Percentiles rank a stretch among this genome's conserved stretches.
phyloP scores from a whole-genome alignment of 2,888 invertebrate species.

The Saturnia pavonia region DNA sequence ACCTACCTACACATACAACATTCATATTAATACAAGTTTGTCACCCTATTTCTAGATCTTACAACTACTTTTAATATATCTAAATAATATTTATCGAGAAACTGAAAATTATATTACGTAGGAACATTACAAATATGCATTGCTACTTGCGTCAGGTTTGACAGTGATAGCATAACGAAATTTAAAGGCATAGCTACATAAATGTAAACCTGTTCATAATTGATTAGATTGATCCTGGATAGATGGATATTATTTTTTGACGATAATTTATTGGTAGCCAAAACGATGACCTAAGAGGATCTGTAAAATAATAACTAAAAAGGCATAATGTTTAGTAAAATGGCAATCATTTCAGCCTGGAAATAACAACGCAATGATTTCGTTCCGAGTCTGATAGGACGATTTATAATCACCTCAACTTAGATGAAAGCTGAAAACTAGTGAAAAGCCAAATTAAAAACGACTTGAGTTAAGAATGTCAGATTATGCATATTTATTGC shows the following conservation, averaged over 20 bases:
- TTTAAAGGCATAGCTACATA: no score
- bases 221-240: neutral
- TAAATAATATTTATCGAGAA: neutral
- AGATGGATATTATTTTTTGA: no score
- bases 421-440: neutral
- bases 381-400: no score
- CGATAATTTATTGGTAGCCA: no score
- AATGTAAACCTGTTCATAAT: neutral
- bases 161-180: neutral
- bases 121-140: neutral
- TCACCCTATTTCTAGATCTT: neutral
- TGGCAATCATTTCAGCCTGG: neutral
- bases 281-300: no score
- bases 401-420: neutral
- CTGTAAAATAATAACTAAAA: neutral
- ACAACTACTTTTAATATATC: neutral
- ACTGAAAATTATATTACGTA: neutral
- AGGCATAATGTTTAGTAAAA: neutral
- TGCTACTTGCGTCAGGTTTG: neutral
- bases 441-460: conserved; percentile 8
- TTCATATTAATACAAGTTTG: neutral
- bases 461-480: neutral
- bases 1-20: neutral
- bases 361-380: neutral
- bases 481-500: neutral